Conservation (phyloP, 2,888 invertebrate species). For the Euphydryas editha region DNA sequence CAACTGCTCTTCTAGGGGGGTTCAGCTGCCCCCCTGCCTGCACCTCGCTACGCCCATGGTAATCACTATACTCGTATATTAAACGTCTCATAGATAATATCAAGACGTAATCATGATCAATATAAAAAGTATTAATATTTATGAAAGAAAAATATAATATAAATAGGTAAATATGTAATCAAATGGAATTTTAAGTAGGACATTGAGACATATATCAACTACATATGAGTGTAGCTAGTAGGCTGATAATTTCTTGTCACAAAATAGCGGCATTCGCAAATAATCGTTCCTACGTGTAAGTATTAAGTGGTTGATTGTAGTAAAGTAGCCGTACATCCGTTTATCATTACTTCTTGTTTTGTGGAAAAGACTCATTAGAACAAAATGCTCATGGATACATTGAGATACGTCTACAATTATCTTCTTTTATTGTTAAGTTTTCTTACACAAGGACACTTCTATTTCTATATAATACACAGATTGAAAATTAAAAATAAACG, state of each 20-base stretch:
- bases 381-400: background rate
- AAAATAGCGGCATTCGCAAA: constrained; percentile 33
- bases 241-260: constrained; percentile 14
- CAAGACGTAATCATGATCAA: background rate
- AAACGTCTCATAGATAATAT: background rate
- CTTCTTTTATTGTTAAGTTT: background rate
- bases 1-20: too few relatives aligned
- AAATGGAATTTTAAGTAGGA: background rate
- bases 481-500: too few relatives aligned
- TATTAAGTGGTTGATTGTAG: constrained; percentile 54
- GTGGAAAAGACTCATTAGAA: constrained; percentile 21
- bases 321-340: constrained; percentile 48
- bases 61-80: too few relatives aligned
- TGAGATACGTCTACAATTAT: background rate
- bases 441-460: too few relatives aligned
- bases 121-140: background rate
- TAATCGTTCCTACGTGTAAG: constrained; percentile 25
- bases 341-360: constrained; percentile 28
- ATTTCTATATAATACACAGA: too few relatives aligned
- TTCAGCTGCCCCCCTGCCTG: too few relatives aligned
- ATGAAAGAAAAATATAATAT: background rate
- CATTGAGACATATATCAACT: background rate
- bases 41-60: too few relatives aligned
- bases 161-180: background rate
- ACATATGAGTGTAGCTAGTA: background rate